Conservation (phyloP, 2,113 vertebrate genomes). For the Oophaga pumilio region DNA sequence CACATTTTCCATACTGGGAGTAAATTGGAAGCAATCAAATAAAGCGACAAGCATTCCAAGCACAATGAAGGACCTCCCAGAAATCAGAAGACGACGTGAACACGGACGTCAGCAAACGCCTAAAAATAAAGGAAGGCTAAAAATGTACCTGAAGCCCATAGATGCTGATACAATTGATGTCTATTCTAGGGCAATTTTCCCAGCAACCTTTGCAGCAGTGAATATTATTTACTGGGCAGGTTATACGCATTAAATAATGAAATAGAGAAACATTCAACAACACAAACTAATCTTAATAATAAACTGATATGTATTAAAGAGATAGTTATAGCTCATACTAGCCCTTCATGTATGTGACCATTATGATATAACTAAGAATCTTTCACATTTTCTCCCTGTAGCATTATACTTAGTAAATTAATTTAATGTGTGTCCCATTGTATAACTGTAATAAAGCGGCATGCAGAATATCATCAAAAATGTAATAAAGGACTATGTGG, state of each 20-base stretch:
- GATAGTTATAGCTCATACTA: not conserved
- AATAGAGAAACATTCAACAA: not conserved
- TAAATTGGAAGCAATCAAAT: slow-evolving; percentile 80
- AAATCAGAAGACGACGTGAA: slow-evolving; percentile 68
- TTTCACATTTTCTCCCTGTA: not conserved
- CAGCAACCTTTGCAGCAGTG: slow-evolving; percentile 92
- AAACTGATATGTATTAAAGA: not conserved
- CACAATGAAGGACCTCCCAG: slow-evolving; percentile 74
- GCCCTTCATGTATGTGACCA: not conserved
- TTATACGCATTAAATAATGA: slow-evolving; percentile 82
- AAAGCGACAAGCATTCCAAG: slow-evolving; percentile 75
- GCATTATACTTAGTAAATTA: not conserved
- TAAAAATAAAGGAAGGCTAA: slow-evolving; percentile 78
- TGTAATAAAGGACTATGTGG: not conserved
- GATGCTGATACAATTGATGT: slow-evolving; percentile 96
- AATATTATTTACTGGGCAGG: slow-evolving; percentile 98
- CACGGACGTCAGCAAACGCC: slow-evolving; percentile 59
- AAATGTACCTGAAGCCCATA: slow-evolving; percentile 88
- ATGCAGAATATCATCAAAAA: not conserved
- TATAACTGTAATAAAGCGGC: not conserved
- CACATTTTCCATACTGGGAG: slow-evolving; percentile 89
- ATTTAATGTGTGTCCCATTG: not conserved
- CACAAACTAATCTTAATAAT: not conserved
- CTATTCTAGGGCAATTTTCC: slow-evolving; percentile 92
- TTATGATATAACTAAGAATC: not conserved